Evolutionary conservation across 2,888 invertebrate genomes (phyloP), one percentile per base, ranked within the genome.

Genomic region (Clunio marinus): DNA sequence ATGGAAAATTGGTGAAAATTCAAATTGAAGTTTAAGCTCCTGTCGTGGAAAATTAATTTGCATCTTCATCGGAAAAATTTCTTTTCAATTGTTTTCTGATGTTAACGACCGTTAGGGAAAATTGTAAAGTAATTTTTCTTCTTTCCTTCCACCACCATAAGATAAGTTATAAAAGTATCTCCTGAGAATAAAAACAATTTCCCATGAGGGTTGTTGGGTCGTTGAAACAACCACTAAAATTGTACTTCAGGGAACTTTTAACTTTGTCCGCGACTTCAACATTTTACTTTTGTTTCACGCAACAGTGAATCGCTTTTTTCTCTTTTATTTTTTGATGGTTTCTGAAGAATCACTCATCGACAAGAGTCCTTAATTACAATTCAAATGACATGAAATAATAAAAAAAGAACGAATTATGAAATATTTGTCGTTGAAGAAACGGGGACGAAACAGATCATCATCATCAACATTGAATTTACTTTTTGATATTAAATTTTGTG

Each of bases 321-420:
- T n/a, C n/a, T n/a, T n/a, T n/a, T n/a, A n/a, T n/a, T n/a, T n/a
- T n/a, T n/a, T n/a, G n/a, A 35, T 35, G n/a, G 17, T 62, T 62
- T 62, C 41, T 62, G 62, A 63, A 63, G 45, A 63, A 46, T 63
- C 63, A 63, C 46, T 63, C 63, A 45, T 15, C 35, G 27, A 35
- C 60, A 63, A 63, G 17, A 63, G 37, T 37, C 63, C 63, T 63
- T 63, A 63, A 63, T 63, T 63, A 63, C 46, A 46, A 63, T 63
- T 46, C 37, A 25, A 51, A 63, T 46, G 46, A 63, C 46, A 63
- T 59, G 45, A 45, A 63, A 22, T 60, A 24, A 24, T 41, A 17
- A 27, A 28, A 60, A 35, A 58, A 22, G 25, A 58, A 58, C n/a
- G 46, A n/a, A n/a, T 45, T 45, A 17, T 45, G 15, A 57, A 57